Evolutionary conservation across 1,140 invertebrate species (phyloP).

Genomic region (Brachionus rotundiformis): DNA sequence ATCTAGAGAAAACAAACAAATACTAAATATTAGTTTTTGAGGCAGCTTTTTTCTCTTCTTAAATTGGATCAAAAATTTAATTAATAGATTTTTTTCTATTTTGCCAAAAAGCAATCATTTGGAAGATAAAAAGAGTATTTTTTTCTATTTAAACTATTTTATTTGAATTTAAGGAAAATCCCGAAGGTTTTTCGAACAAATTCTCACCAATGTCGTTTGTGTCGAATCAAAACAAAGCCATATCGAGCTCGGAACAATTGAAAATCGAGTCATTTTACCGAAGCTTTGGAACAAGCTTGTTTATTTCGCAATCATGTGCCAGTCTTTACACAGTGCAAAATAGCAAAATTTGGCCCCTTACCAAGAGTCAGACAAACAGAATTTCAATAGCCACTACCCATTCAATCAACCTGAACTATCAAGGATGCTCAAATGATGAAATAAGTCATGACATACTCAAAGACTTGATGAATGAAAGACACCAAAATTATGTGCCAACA

Average conservation of each 20-base stretch:
- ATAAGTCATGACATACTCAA: constrained; percentile 31
- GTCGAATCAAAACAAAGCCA: neutral
- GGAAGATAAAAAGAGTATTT: neutral
- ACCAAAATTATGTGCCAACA: constrained; percentile 22
- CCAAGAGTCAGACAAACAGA: neutral
- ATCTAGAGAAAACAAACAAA: neutral
- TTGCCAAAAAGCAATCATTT: neutral
- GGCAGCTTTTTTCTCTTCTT: neutral
- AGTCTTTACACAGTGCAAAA: neutral
- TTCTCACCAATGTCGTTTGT: constrained; percentile 18
- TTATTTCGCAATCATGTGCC: constrained; percentile 31
- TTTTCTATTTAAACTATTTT: neutral
- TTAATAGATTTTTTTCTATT: neutral
- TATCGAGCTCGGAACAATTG: neutral
- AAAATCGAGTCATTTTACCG: constrained; percentile 40
- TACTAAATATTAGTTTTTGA: neutral
- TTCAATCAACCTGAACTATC: neutral
- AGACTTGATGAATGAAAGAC: constrained; percentile 29
- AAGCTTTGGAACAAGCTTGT: constrained; percentile 29
- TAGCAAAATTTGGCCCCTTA: neutral
- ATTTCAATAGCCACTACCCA: neutral
- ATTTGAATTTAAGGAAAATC: neutral
- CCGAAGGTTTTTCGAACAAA: neutral
- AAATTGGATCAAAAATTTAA: neutral
- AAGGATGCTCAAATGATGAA: neutral